A percentile compares a stretch with the other conserved stretches of the same genome.
These are phyloP conservation scores for Ennomos erosarius DNA, from an alignment of 2,888 invertebrate species.

Conservation along the genomic window DNA sequence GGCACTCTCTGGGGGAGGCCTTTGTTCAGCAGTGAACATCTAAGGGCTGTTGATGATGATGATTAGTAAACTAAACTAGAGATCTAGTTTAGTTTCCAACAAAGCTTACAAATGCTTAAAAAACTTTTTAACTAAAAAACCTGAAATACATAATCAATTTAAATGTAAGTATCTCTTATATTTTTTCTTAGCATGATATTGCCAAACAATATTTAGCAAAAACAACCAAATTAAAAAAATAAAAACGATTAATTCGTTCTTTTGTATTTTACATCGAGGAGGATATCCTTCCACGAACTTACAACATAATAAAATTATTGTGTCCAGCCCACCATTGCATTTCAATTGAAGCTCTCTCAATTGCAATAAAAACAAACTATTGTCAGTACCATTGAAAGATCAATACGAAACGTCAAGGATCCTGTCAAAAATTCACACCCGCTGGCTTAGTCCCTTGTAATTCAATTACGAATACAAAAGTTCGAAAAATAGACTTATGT, in stretches of 20 bases:
- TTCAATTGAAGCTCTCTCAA: constrained; percentile 17
- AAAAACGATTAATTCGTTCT: background rate
- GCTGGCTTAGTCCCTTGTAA: constrained; percentile 56
- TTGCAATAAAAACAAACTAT: constrained; percentile 38
- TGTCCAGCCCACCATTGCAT: constrained; percentile 36
- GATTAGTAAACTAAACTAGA: too few species aligned
- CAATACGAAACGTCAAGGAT: constrained; percentile 33
- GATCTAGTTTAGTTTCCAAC: too few species aligned
- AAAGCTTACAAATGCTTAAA: too few species aligned
- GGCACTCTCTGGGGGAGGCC: too few species aligned
- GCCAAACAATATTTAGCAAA: too few species aligned
- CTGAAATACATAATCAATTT: too few species aligned
- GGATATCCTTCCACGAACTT: constrained; percentile 27
- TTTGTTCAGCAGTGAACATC: too few species aligned
- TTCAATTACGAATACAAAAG: constrained; percentile 67
- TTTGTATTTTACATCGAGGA: background rate
- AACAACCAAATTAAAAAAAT: too few species aligned
- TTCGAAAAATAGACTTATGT: constrained; percentile 52
- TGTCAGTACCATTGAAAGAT: constrained; percentile 29
- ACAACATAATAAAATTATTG: constrained; percentile 15
- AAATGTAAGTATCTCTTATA: too few species aligned
- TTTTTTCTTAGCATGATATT: too few species aligned
- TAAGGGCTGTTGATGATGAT: too few species aligned
- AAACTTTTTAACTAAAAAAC: too few species aligned
- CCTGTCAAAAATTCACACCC: constrained; percentile 53